Evolutionary conservation across 2,113 vertebrate species (phyloP), one percentile per base, ranked within the genome.

Genomic region (Cercopithecus mona): DNA sequence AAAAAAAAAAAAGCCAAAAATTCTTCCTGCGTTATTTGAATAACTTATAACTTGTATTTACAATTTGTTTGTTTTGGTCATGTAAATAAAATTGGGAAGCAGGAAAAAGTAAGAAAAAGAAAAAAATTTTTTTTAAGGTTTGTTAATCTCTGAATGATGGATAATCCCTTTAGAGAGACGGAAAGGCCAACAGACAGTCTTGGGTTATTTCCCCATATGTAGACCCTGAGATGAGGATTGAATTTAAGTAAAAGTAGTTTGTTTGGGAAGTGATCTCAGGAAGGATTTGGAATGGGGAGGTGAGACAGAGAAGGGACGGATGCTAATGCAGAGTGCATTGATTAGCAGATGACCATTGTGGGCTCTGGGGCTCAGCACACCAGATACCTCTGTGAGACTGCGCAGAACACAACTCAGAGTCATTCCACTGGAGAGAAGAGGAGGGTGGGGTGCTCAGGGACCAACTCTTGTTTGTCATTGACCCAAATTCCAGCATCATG

Each of bases 371-470:
- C 48, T 52, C 75, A 22, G 86, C 23, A 30, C 45, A 4, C 64
- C 50, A 52, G 43, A 10, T 25, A 3, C 2, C n/a, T 23, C 9
- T 88, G 9, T 16, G 16, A 45, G n/a, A 50, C 40, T 16, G 66
- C 4, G 6, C 38, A 86, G 35, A 73, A 11, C 25, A 25, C 3
- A 17, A 0, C 11, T 5, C 66, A 70, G 55, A 17, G 18, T 20
- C 12, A 4, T 78, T 32, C 23, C 61, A 32, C 25, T 32, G 3
- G 10, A 32, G 11, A 52, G 52, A 79, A 80, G 70, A 88, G 88
- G 70, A 50, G 27, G 20, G 5, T 68, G 55, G 20, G 3, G 10
- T 38, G 8, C 1, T 32, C 11, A 35, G 0, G 52, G 48, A 43
- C 27, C 20, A 76, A 18, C n/a, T 30, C 27, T 59, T 20, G 0